Percentiles rank a stretch among this genome's conserved stretches.
Evolutionary conservation across 2,113 vertebrate genomes (phyloP).

Genomic region (Clarias batrachus): DNA sequence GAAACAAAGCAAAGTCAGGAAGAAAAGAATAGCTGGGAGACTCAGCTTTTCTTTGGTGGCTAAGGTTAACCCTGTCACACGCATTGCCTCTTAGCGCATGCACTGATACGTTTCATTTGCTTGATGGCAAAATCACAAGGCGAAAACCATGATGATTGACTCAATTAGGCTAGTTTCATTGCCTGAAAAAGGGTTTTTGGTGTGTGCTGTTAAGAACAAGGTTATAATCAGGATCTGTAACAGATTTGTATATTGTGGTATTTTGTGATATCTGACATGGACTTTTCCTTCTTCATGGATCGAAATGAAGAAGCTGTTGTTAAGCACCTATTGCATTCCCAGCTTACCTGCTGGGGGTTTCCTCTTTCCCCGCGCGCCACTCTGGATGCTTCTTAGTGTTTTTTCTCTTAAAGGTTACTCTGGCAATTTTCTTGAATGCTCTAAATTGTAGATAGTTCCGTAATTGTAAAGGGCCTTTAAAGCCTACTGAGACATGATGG

Average conservation of each 20-base stretch:
- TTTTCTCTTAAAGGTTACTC: neutral
- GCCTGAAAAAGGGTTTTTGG: slow-evolving; percentile 3
- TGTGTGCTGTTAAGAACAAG: neutral
- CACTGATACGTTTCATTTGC: slow-evolving; percentile 21
- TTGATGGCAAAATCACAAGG: slow-evolving; percentile 6
- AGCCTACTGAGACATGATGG: neutral
- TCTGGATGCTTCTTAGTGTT: neutral
- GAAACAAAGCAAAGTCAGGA: slow-evolving; percentile 58
- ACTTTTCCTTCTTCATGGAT: neutral
- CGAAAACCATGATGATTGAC: slow-evolving; percentile 13
- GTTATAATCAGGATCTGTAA: neutral
- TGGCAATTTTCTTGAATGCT: neutral
- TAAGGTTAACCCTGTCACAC: slow-evolving; percentile 26
- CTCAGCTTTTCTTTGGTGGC: slow-evolving; percentile 18
- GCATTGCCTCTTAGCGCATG: neutral
- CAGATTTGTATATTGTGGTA: neutral
- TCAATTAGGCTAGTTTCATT: neutral
- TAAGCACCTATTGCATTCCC: neutral
- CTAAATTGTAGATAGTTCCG: neutral
- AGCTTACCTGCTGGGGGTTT: neutral
- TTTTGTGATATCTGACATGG: neutral
- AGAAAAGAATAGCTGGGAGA: slow-evolving; percentile 56
- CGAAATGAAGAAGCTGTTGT: neutral
- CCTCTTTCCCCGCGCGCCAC: neutral
- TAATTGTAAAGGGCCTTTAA: neutral